Evolutionary conservation across 2,113 vertebrate genomes (phyloP).

Genomic region (Acrocephalus kingi): DNA sequence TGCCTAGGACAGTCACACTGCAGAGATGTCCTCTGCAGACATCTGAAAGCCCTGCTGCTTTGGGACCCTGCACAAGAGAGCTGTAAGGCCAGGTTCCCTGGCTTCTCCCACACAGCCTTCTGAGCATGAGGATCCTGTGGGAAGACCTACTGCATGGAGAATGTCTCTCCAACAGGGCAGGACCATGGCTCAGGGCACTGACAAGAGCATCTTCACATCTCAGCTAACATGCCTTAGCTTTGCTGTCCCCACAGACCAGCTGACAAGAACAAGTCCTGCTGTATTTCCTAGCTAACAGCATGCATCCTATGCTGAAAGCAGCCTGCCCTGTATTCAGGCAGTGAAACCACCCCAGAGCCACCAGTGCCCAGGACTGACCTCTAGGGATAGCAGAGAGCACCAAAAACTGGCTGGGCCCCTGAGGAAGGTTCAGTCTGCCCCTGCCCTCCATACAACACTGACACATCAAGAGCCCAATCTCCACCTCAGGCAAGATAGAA

Average conservation of each 20-base stretch:
- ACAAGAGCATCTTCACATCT: not conserved
- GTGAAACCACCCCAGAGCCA: not conserved
- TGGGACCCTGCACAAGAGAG: not conserved
- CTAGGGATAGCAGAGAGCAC: not conserved
- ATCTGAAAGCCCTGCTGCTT: not conserved
- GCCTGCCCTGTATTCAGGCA: not conserved
- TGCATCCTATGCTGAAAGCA: not conserved
- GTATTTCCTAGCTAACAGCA: not conserved
- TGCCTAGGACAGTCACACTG: not conserved
- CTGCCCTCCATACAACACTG: fast-evolving
- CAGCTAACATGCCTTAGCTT: not conserved
- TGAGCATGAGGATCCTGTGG: fast-evolving
- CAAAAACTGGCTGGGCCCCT: not conserved
- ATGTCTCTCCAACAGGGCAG: not conserved
- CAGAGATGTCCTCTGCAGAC: not conserved
- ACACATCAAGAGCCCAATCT: not conserved
- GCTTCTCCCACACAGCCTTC: not conserved
- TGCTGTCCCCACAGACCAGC: not conserved
- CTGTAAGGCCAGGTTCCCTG: not conserved
- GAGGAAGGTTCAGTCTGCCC: not conserved
- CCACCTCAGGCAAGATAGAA: not conserved
- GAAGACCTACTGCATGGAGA: not conserved
- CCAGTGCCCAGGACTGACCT: not conserved
- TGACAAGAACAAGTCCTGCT: not conserved
- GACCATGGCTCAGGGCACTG: not conserved